A percentile compares a stretch with the other conserved stretches of the same genome.
phyloP scores from a whole-genome alignment of 2,113 vertebrate species.

The Vimba vimba region DNA sequence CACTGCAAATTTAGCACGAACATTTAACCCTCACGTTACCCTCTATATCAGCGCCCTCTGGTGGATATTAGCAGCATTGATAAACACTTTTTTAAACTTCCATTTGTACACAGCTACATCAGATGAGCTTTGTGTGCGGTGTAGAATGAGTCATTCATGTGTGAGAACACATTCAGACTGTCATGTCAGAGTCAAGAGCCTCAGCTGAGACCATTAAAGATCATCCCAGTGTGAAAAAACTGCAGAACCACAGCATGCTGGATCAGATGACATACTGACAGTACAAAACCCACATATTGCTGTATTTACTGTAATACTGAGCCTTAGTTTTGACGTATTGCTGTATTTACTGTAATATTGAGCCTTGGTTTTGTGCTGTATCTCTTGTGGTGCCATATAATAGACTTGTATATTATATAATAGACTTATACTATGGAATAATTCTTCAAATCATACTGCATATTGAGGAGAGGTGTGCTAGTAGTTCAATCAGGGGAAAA shows the following conservation, averaged over 20 bases:
- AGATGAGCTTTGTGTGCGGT: neutral
- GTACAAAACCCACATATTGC: neutral
- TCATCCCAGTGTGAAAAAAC: neutral
- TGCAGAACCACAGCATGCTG: neutral
- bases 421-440: too few species aligned
- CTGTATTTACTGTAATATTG: neutral
- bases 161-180: neutral
- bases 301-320: neutral
- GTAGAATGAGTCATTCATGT: neutral
- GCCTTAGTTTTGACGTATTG: neutral
- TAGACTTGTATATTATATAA: neutral
- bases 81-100: neutral
- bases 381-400: neutral
- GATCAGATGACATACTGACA: neutral
- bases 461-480: too few species aligned
- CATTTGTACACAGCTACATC: neutral
- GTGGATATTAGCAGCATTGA: constrained; percentile 27
- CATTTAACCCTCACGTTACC: neutral
- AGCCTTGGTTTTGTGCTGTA: too few species aligned
- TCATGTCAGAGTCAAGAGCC: constrained; percentile 1
- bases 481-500: neutral
- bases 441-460: too few species aligned
- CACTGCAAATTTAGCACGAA: neutral
- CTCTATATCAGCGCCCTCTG: constrained; percentile 42
- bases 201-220: neutral